Evolutionary conservation across 2,113 vertebrate genomes (phyloP), one percentile per base, ranked within the genome.

Genomic region (Python bivittatus): DNA sequence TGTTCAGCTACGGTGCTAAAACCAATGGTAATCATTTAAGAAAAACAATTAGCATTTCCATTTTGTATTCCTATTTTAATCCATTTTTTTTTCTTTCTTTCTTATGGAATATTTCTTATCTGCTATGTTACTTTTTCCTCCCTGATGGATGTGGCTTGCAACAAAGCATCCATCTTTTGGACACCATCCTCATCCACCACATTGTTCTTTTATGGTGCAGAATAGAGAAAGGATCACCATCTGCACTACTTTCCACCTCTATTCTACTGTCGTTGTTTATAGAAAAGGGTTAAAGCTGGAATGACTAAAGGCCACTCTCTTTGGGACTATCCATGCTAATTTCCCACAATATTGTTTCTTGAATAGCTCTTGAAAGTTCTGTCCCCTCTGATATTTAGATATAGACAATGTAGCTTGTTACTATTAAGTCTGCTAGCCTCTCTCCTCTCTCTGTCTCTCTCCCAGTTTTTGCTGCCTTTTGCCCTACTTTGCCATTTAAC

Each of bases 41-140:
- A 93, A 94, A 94, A 25, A 95, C 94, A 25, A 33, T 38, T 86
- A 15, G 89, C 13, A 44, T 12, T 57, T 94, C 79, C 87, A 23
- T 96, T 92, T 94, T 92, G 22, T 84, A 90, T 84, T 83, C 29
- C 48, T 25, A n/a, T 20, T 6, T 56, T 53, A 86, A 27, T 57
- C 15, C n/a, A n/a, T 15, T 2, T 13, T 7, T 53, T 87, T 54
- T 38, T 23, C 29, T 88, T 57, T 57, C 8, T 57, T 58, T 42
- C 13, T 42, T 23, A 58, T 2, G 54, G n/a, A 88, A 23, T 56
- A 58, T 88, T 57, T 42, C 23, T 57, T 60, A 38, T 88, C 20
- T 88, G 22, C 9, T 88, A 88, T 38, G 54, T 38, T 23, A 58
- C 54, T 58, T 53, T 52, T 86, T 29, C 25, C 72, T 42, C 72